Percentiles rank a stretch among this genome's conserved stretches.
Evolutionary conservation across 2,797 vertebrate genomes (phyloP).

Genomic region (Halcyon leucocephala): DNA sequence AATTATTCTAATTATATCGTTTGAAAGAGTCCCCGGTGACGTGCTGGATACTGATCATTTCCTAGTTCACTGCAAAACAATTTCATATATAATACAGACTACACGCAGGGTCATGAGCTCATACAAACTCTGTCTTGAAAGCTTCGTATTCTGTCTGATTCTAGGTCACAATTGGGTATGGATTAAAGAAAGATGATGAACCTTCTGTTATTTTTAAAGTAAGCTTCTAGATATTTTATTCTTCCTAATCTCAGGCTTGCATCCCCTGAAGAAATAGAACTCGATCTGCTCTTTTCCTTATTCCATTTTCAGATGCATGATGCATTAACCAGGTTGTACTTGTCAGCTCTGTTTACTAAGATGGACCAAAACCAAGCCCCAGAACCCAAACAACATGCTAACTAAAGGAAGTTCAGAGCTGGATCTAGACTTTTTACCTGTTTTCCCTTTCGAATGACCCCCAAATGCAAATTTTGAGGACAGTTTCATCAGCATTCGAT

Average conservation of each 20-base stretch:
- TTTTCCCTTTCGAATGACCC: neutral
- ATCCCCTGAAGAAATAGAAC: neutral
- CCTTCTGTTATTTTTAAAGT: neutral
- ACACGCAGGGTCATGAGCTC: constrained; percentile 35
- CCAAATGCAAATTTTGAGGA: neutral
- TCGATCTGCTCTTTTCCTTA: neutral
- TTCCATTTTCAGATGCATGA: neutral
- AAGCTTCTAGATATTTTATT: neutral
- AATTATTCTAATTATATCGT: constrained; percentile 40
- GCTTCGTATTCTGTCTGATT: neutral
- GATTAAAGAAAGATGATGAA: constrained; percentile 1
- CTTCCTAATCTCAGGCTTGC: neutral
- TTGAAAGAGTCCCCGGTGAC: constrained; percentile 6
- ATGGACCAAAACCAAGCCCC: neutral
- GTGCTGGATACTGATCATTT: constrained; percentile 26
- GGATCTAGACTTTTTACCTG: neutral
- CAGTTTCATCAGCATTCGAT: neutral
- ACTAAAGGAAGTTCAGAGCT: neutral
- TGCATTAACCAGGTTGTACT: constrained; percentile 18
- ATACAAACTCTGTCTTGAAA: neutral
- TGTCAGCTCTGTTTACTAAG: constrained; percentile 38
- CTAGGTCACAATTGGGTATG: neutral
- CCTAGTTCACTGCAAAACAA: constrained; percentile 54
- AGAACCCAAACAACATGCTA: neutral
- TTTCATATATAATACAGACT: neutral